Percentiles rank a stretch among this genome's conserved stretches.
phyloP scores from a whole-genome alignment of 2,888 invertebrate species.

The Polyommatus iphigenia region DNA sequence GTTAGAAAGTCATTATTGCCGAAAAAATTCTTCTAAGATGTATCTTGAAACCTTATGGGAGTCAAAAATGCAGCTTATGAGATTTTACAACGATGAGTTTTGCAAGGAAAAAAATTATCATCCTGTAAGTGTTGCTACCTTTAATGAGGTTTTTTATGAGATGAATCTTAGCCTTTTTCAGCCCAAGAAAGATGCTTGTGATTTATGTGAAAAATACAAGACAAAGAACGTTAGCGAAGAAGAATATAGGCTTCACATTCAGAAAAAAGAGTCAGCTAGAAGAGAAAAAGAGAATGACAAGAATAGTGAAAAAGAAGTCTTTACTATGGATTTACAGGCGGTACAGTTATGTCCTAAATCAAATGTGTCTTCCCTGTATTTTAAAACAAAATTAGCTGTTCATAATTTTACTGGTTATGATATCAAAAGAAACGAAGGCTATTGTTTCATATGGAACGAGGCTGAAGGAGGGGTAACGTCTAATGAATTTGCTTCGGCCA shows the following conservation, averaged over 20 bases:
- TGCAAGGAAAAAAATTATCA: not conserved
- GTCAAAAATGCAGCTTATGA: too few species aligned
- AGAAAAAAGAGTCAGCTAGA: not conserved
- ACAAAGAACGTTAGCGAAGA: not conserved
- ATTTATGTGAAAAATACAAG: not conserved
- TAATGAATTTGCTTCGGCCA: not conserved
- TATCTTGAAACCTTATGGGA: too few species aligned
- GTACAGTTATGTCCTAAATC: not conserved
- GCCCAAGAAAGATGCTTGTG: not conserved
- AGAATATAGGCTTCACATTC: not conserved
- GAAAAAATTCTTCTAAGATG: too few species aligned
- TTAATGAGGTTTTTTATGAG: not conserved
- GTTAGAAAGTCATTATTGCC: too few species aligned
- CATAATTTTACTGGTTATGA: not conserved
- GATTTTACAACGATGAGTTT: not conserved
- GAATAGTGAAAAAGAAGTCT: not conserved
- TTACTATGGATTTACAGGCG: not conserved
- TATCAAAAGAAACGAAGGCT: not conserved
- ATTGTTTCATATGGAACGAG: constrained; percentile 9
- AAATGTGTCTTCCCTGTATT: not conserved
- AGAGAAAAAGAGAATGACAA: not conserved
- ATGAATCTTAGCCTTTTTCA: not conserved
- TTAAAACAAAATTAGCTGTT: not conserved
- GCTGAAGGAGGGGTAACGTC: constrained; percentile 1
- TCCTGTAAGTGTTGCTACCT: not conserved